Evolutionary conservation across 2,888 invertebrate species (phyloP).

Genomic region (Drosophila emarginata): DNA sequence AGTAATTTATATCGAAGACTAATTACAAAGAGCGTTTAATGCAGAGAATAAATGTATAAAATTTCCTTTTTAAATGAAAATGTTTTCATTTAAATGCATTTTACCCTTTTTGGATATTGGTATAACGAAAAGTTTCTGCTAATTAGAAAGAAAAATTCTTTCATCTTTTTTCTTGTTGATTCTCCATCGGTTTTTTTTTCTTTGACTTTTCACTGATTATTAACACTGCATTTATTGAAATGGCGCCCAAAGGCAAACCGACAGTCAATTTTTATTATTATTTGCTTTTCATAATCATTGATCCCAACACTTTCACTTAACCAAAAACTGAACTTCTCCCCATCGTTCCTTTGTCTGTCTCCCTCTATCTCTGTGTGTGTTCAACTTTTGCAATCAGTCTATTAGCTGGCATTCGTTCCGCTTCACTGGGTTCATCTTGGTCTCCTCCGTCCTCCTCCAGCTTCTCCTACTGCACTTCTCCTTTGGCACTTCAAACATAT

Average conservation of each 20-base stretch:
- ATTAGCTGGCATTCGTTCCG: slow-evolving; percentile 51
- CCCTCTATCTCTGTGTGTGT: slow-evolving; percentile 29
- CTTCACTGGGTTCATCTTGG: slow-evolving; percentile 30
- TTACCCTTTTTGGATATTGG: background rate
- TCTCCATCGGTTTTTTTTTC: background rate
- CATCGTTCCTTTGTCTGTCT: slow-evolving; percentile 23
- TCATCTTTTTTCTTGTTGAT: background rate
- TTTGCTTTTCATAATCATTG: slow-evolving; percentile 67
- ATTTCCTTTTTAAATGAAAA: background rate
- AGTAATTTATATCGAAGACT: slow-evolving; percentile 1
- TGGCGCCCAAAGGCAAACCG: slow-evolving; percentile 39
- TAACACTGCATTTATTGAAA: slow-evolving; percentile 11
- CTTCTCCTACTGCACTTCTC: slow-evolving; percentile 11
- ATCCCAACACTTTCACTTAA: slow-evolving; percentile 57
- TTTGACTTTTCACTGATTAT: slow-evolving; percentile 1
- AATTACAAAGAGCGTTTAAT: background rate
- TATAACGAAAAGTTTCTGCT: background rate
- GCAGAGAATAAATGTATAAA: background rate
- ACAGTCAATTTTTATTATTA: slow-evolving; percentile 58
- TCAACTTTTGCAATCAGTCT: slow-evolving; percentile 65
- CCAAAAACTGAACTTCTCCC: background rate
- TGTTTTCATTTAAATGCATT: background rate
- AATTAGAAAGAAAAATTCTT: slow-evolving; percentile 1
- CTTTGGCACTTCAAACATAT: slow-evolving; percentile 4
- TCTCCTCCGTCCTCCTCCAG: slow-evolving; percentile 23